These are phyloP conservation scores for Mycalesis mineus DNA, from an alignment of 2,888 invertebrate species.

Conservation along the genomic window DNA sequence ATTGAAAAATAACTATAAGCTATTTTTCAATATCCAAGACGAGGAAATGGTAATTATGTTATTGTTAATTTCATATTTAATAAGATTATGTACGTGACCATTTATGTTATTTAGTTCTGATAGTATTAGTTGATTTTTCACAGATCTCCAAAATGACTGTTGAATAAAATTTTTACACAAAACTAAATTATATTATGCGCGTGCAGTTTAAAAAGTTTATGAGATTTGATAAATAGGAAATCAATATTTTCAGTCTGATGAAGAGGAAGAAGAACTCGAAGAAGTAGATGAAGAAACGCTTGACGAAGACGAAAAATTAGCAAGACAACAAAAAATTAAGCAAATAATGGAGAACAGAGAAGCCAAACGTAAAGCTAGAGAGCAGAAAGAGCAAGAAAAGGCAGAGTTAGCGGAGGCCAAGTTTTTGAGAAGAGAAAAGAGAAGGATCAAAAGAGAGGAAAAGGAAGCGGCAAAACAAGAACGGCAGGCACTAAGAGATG, in stretches of 20 bases:
- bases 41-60: conserved; percentile 54
- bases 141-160: no score
- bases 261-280: conserved; percentile 56
- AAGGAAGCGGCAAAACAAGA: conserved; percentile 50
- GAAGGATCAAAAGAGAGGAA: conserved; percentile 54
- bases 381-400: conserved; percentile 48
- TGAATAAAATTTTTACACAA: no score
- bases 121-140: no score
- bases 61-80: no score
- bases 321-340: conserved; percentile 45
- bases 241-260: conserved; percentile 40
- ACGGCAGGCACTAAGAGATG: conserved; percentile 52
- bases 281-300: conserved; percentile 62
- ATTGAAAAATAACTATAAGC: conserved; percentile 81
- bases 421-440: conserved; percentile 52
- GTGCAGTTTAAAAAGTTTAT: no score
- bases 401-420: conserved; percentile 48
- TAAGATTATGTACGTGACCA: no score
- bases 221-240: background rate
- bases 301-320: conserved; percentile 63
- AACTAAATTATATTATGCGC: no score
- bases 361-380: conserved; percentile 45
- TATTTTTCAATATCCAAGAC: conserved; percentile 82
- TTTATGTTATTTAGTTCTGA: no score
- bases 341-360: conserved; percentile 47